A percentile compares a stretch with the other conserved stretches of the same genome.
Evolutionary conservation across 53 echinoderm and acorn worm species (phyloP).

Genomic region (Actinopyga echinites): DNA sequence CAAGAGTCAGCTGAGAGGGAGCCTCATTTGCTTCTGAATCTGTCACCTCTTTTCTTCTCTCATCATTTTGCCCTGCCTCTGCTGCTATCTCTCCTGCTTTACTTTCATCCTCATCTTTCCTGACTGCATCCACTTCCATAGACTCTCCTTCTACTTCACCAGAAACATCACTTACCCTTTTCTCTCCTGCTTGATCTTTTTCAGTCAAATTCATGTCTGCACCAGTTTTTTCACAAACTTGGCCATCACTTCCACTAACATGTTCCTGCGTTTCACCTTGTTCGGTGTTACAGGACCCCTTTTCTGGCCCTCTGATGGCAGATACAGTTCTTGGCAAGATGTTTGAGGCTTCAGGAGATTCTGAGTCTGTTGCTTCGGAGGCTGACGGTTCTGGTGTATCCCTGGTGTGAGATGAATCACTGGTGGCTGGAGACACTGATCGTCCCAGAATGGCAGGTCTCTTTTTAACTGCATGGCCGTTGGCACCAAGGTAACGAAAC

Average conservation of each 20-base stretch:
- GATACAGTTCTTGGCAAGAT: neutral
- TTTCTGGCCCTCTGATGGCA: neutral
- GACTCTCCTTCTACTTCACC: too few species aligned
- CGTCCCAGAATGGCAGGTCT: constrained; percentile 6
- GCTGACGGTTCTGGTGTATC: constrained; percentile 11
- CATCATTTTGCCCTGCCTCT: neutral
- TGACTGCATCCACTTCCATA: too few species aligned
- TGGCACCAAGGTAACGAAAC: constrained; percentile 14
- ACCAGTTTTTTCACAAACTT: neutral
- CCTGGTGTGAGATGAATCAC: constrained; percentile 8
- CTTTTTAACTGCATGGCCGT: neutral
- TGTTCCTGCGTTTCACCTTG: too few species aligned
- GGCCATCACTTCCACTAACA: neutral
- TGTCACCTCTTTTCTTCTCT: neutral
- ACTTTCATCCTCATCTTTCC: neutral
- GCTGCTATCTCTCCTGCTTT: neutral
- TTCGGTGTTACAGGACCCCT: neutral
- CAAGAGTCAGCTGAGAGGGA: neutral
- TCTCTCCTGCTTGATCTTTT: neutral
- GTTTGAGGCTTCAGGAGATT: constrained; percentile 28
- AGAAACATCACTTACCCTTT: too few species aligned
- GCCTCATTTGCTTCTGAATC: neutral
- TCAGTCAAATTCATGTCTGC: neutral
- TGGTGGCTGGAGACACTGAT: constrained; percentile 4
- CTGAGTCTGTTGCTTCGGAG: constrained; percentile 27